Conservation (phyloP, 1,140 invertebrate species). For the Drosophila baimaii region DNA sequence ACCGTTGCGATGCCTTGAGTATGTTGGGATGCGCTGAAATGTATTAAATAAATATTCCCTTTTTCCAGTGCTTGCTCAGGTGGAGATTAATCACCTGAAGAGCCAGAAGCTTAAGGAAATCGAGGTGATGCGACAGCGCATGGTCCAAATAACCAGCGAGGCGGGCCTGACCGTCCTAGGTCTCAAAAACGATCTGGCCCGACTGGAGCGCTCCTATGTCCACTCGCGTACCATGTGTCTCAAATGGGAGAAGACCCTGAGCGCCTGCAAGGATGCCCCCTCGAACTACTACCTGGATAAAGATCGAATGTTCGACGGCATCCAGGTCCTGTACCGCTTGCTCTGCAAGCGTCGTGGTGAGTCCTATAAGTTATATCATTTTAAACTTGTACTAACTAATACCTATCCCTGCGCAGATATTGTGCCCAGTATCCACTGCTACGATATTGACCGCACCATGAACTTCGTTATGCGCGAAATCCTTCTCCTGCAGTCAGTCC, state of each 20-base stretch:
- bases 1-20: slow-evolving; percentile 82
- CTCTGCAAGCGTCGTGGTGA: slow-evolving; percentile 66
- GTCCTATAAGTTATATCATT: neutral
- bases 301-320: slow-evolving; percentile 63
- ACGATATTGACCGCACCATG: slow-evolving; percentile 42
- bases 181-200: slow-evolving; percentile 71
- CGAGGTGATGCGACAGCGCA: slow-evolving; percentile 62
- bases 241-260: slow-evolving; percentile 73
- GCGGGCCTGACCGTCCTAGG: slow-evolving; percentile 69
- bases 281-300: slow-evolving; percentile 53
- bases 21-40: too few relatives aligned
- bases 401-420: slow-evolving; percentile 19
- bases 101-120: slow-evolving; percentile 61
- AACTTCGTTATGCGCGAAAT: slow-evolving; percentile 55
- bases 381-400: neutral
- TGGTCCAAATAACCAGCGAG: slow-evolving; percentile 69
- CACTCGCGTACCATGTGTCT: slow-evolving; percentile 52
- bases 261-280: slow-evolving; percentile 61
- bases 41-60: too few relatives aligned
- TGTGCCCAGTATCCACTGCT: slow-evolving; percentile 21
- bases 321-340: slow-evolving; percentile 58
- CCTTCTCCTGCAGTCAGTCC: slow-evolving; percentile 24
- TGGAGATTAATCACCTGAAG: slow-evolving; percentile 66
- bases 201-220: slow-evolving; percentile 70
- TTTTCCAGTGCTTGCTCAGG: slow-evolving; percentile 68